Evolutionary conservation across 2,888 invertebrate species (phyloP), one percentile per base, ranked within the genome.

Genomic region (Eristalis arbustorum): DNA sequence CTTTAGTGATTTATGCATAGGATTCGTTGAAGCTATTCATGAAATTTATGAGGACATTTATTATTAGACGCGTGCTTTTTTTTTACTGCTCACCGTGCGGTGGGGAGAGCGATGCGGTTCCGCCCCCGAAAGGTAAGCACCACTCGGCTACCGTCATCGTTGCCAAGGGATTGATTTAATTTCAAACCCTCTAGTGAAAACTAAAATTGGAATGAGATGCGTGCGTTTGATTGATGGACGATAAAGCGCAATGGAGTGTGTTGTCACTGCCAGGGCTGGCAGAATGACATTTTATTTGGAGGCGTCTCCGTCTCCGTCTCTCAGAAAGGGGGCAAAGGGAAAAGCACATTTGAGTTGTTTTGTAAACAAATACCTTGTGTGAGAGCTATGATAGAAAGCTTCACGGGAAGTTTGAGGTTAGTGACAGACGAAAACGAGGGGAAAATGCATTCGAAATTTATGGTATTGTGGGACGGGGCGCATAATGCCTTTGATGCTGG

Each of bases 21-120:
- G 59, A 25, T 59, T 23, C 59, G 49, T 59, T 14, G 59, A 23
- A 59, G 25, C 59, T 13, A 59, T 59, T 59, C 25, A 59, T 61
- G 69, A 85, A 73, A 85, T 85, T 82, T 82, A 85, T 78, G 85
- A 73, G 61, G 82, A 78, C 85, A 85, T 82, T 82, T 82, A 85
- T 85, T 85, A 85, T 85, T 85, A 85, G 85, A 85, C 56, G 18
- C 25, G 28, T 72, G 61, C 23, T 73, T 25, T 67, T 72, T 75
- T 75, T 61, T 69, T 23, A 56, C 56, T 13, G 69, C 37, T 22
- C 40, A 10, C 49, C 49, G 8, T 18, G 18, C 37, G 40, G 67
- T 59, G 22, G 25, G 42, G 34, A 57, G 67, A 59, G 66, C 25
- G 31, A 34, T 59, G 25, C 23, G 40, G 37, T 59, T 56, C 62